Base-by-base conservation (phyloP, 2,797 vertebrate genomes). In the Coilia nasus region DNA sequence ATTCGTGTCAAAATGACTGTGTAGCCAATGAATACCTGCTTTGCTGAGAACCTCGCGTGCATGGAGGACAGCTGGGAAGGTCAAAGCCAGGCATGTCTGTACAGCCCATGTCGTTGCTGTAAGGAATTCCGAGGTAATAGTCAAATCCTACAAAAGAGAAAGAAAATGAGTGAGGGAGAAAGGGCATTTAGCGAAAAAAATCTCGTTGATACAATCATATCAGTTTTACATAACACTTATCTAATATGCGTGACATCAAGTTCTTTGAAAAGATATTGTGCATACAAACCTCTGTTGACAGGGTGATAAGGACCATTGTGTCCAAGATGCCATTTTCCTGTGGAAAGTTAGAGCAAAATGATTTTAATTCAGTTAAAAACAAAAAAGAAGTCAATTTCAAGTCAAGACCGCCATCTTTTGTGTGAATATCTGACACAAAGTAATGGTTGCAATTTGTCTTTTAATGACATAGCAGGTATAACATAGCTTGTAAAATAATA, bases 21-120 rank as follows among this genome's bases (percentile, higher is more conserved):
- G 35, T 21, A 15, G 7, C 15, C 6, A 41, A 21, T 44, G 35
- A 41, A 78, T 44, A 78, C 71, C 71, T 1, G 0, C 86, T 56
- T 0, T 82, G 0, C 0, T 87, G 2, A 4, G 71, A 78, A 19
- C 84, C 89, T 81, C 1, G 85, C 0, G 94, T 92, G 91, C 98
- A 99, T 0, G 96, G 93, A 0, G 88, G 93, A 83, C 97, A 98
- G 17, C 91, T 93, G 0, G 98, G 98, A 44, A 94, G 81, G 91
- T 99, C 91, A 84, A 95, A 97, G 46, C 98, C 97, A 0, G 97
- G 97, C 35, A 4, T 88, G 67, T 99, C 98, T 0, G 97, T 98
- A 86, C 98, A 99, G 90, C 98, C 98, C 98, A 99, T 99, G 86
- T 99, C 98, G 0, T 98, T 97, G 91, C 98, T 99, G 89, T 98